Evolutionary conservation across 2,797 vertebrate genomes (phyloP).

Genomic region (Lerista edwardsae): DNA sequence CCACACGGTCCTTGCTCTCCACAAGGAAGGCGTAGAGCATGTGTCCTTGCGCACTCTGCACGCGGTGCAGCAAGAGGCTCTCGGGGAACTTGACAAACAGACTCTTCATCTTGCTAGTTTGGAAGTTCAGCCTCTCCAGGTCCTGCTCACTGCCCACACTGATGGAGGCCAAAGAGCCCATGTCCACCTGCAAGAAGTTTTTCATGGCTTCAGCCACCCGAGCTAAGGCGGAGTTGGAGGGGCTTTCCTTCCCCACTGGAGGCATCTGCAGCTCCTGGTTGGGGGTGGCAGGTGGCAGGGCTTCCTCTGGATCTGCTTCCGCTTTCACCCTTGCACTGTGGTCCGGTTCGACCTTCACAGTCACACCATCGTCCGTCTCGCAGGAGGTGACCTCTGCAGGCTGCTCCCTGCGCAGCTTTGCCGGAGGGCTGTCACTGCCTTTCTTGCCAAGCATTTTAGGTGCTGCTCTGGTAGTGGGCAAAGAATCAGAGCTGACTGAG

Average conservation of each 20-base stretch:
- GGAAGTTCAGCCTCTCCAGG: constrained; percentile 69
- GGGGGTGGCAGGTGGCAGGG: background rate
- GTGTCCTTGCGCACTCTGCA: constrained; percentile 57
- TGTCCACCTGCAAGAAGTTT: constrained; percentile 60
- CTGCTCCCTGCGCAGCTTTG: constrained; percentile 16
- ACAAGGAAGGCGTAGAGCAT: constrained; percentile 70
- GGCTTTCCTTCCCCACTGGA: constrained; percentile 16
- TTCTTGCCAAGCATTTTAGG: accelerated
- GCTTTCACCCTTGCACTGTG: background rate
- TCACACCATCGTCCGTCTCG: background rate
- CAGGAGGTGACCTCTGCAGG: background rate
- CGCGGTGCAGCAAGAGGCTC: constrained; percentile 69
- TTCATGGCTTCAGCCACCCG: constrained; percentile 62
- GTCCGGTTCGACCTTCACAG: background rate
- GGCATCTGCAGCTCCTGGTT: background rate
- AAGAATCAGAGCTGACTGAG: background rate
- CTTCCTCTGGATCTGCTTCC: accelerated
- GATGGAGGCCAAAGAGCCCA: constrained; percentile 67
- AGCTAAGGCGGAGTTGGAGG: constrained; percentile 45
- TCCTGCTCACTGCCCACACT: constrained; percentile 60
- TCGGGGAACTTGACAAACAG: constrained; percentile 71
- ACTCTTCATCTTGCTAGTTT: constrained; percentile 72
- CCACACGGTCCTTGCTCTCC: constrained; percentile 72
- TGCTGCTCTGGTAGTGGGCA: background rate
- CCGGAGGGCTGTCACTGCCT: accelerated